These are phyloP conservation scores for Ephydatia muelleri DNA, from an alignment of 37 sponge, comb jelly and placozoan genomes.

Conservation along the genomic window DNA sequence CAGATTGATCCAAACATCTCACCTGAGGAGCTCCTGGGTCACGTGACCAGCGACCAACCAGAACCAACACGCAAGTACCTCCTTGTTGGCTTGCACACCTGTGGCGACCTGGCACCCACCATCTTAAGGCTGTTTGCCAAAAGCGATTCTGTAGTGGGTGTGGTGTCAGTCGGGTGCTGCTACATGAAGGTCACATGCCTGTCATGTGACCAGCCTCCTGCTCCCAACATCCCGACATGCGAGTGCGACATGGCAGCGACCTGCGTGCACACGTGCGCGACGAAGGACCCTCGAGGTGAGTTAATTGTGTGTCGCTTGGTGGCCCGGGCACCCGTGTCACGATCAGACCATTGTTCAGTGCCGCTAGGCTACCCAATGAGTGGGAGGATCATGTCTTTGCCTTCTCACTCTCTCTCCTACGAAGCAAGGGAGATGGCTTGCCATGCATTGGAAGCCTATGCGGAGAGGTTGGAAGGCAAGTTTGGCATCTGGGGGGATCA, in stretches of 20 bases:
- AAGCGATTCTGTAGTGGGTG: conserved; percentile 29
- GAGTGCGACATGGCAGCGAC: not conserved
- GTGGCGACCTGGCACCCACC: conserved; percentile 75
- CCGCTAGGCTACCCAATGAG: conserved; percentile 69
- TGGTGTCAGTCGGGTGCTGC: conserved; percentile 82
- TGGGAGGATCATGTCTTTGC: conserved; percentile 6
- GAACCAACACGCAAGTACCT: conserved; percentile 18
- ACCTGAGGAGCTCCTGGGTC: not conserved
- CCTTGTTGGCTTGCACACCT: conserved; percentile 78
- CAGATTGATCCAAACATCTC: conserved; percentile 11
- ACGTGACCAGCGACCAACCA: not conserved
- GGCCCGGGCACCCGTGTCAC: not conserved
- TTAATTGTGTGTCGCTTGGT: no score
- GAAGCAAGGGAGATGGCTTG: conserved; percentile 76
- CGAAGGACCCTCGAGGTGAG: not conserved
- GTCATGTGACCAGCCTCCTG: not conserved
- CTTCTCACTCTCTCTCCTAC: conserved; percentile 52
- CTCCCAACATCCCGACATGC: not conserved
- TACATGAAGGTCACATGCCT: conserved; percentile 75
- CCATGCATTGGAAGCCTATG: conserved; percentile 65
- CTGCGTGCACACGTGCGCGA: not conserved
- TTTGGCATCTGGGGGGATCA: not conserved
- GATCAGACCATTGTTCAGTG: not conserved
- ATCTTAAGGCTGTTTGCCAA: conserved; percentile 65
- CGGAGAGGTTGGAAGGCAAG: conserved; percentile 29